A percentile compares a stretch with the other conserved stretches of the same genome.
phyloP scores from a whole-genome alignment of 1,140 invertebrate species.

The Samia ricini region DNA sequence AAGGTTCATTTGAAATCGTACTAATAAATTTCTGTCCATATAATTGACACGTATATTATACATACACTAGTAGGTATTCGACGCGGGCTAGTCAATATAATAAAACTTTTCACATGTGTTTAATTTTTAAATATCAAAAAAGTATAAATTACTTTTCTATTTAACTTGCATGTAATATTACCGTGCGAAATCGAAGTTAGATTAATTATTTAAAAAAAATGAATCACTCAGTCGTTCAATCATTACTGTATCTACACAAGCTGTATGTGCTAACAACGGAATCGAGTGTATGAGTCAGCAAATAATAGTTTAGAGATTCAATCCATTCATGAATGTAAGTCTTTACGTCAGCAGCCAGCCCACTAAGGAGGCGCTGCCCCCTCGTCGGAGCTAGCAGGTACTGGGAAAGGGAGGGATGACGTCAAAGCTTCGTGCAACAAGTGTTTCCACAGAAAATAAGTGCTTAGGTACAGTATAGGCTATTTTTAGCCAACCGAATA shows the following conservation, averaged over 20 bases:
- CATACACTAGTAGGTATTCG: no score
- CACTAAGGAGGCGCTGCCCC: constrained; percentile 35
- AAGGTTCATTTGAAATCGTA: no score
- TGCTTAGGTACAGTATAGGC: constrained; percentile 41
- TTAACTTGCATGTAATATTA: no score
- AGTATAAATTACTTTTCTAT: no score
- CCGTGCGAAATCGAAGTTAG: no score
- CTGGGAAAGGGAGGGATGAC: constrained; percentile 52
- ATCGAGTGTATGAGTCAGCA: constrained; percentile 19
- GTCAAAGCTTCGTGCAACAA: constrained; percentile 71
- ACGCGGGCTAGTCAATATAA: no score
- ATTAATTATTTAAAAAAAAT: no score
- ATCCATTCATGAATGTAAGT: constrained; percentile 68
- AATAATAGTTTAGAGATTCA: constrained; percentile 30
- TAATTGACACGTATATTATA: no score
- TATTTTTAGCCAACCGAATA: constrained; percentile 61
- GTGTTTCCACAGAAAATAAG: constrained; percentile 53
- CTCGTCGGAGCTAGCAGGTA: constrained; percentile 19
- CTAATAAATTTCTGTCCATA: no score
- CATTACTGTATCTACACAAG: neutral
- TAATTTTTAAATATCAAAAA: no score
- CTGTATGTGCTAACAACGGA: neutral
- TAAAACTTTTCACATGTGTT: no score
- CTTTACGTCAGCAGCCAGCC: constrained; percentile 59
- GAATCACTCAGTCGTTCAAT: neutral